Evolutionary conservation across 2,797 vertebrate genomes (phyloP).

Genomic region (Clamator glandarius): DNA sequence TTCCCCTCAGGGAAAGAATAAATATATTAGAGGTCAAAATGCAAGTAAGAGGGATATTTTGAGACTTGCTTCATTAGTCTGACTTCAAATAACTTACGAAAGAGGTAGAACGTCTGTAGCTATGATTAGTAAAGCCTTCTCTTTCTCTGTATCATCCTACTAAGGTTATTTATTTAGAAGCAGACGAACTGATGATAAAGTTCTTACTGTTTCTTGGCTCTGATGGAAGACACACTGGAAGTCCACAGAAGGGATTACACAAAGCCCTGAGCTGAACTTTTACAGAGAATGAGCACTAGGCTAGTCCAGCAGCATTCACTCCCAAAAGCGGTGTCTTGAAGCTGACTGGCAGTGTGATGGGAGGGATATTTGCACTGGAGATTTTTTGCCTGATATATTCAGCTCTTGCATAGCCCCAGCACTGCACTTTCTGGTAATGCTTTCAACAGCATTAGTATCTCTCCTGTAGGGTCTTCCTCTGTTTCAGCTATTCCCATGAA

Average conservation of each 20-base stretch:
- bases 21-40: slow-evolving; percentile 26
- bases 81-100: background rate
- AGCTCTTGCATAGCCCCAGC: background rate
- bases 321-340: background rate
- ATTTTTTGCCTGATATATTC: background rate
- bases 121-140: background rate
- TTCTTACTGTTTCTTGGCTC: background rate
- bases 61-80: slow-evolving; percentile 21
- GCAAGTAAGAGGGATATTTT: background rate
- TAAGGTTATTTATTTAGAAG: slow-evolving; percentile 20
- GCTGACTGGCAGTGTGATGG: background rate
- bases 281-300: background rate
- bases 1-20: background rate
- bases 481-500: background rate
- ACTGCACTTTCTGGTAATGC: background rate
- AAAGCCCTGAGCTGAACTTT: background rate
- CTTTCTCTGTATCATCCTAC: background rate
- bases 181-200: background rate
- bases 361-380: background rate
- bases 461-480: background rate
- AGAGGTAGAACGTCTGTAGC: background rate
- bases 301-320: background rate
- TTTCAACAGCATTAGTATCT: background rate
- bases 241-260: background rate
- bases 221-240: background rate